phyloP scores from a whole-genome alignment of 2,797 vertebrate genomes.

The Trachurus trachurus region DNA sequence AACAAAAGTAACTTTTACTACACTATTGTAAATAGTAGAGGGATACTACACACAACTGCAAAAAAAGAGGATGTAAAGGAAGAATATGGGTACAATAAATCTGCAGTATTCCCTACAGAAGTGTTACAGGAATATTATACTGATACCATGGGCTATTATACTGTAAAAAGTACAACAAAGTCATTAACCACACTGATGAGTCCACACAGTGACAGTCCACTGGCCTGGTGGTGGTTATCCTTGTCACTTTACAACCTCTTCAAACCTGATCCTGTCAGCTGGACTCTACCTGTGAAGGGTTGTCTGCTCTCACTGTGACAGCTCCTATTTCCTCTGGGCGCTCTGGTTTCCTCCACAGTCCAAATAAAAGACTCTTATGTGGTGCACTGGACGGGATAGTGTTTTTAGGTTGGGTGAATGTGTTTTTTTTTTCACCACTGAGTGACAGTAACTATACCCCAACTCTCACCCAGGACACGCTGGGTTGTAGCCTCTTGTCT shows the following conservation, averaged over 20 bases:
- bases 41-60: neutral
- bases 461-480: neutral
- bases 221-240: neutral
- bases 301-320: neutral
- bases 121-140: conserved; percentile 6
- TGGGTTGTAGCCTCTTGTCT: neutral
- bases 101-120: neutral
- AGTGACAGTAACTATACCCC: neutral
- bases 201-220: neutral
- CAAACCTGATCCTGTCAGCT: conserved; percentile 22
- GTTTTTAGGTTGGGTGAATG: neutral
- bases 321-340: conserved; percentile 24
- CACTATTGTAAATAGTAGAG: neutral
- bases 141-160: conserved; percentile 5
- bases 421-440: neutral
- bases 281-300: conserved; percentile 9
- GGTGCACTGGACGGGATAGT: neutral
- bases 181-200: conserved; percentile 2
- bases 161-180: neutral
- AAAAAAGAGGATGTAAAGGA: neutral
- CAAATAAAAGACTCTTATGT: neutral
- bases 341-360: conserved; percentile 25
- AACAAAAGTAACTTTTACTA: neutral
- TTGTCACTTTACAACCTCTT: neutral
- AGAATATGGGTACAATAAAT: neutral